A percentile compares a stretch with the other conserved stretches of the same genome.
Evolutionary conservation across 2,888 invertebrate genomes (phyloP).

Genomic region (Chalcis sispes): DNA sequence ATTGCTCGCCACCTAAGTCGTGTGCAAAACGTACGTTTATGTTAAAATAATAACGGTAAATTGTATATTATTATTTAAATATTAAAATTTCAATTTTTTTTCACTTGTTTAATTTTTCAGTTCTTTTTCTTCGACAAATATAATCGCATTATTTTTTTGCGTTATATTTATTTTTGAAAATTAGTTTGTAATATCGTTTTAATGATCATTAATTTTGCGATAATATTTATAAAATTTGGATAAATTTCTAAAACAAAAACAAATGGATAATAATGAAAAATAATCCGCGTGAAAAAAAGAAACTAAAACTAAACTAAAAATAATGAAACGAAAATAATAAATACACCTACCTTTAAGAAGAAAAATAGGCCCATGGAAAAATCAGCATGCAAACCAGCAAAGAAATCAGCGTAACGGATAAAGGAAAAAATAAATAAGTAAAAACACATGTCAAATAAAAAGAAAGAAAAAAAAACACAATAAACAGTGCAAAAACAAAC

Average conservation of each 20-base stretch:
- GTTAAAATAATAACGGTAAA: too few relatives aligned
- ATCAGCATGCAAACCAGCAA: constrained; percentile 50
- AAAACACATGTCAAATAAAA: constrained; percentile 16
- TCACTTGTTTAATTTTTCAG: too few relatives aligned
- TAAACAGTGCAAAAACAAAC: constrained; percentile 61
- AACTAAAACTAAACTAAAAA: constrained; percentile 21
- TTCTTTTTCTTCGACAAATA: too few relatives aligned
- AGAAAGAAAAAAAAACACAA: constrained; percentile 40
- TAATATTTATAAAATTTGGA: background rate
- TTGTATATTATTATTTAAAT: too few relatives aligned
- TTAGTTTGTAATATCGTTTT: too few relatives aligned
- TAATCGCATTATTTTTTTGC: too few relatives aligned
- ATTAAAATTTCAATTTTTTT: too few relatives aligned
- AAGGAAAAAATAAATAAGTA: constrained; percentile 38
- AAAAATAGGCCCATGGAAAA: constrained; percentile 48
- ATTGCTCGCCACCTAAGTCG: too few relatives aligned
- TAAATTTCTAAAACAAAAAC: background rate
- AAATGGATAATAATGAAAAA: constrained; percentile 6
- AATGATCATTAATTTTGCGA: too few relatives aligned
- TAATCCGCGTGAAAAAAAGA: constrained; percentile 7
- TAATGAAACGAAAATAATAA: constrained; percentile 44
- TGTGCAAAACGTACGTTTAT: too few relatives aligned
- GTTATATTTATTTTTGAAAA: too few relatives aligned
- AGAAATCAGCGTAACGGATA: constrained; percentile 33
- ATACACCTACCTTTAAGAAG: constrained; percentile 61